Conservation (phyloP, 2,113 vertebrate species). For the Cepphus grylle region DNA sequence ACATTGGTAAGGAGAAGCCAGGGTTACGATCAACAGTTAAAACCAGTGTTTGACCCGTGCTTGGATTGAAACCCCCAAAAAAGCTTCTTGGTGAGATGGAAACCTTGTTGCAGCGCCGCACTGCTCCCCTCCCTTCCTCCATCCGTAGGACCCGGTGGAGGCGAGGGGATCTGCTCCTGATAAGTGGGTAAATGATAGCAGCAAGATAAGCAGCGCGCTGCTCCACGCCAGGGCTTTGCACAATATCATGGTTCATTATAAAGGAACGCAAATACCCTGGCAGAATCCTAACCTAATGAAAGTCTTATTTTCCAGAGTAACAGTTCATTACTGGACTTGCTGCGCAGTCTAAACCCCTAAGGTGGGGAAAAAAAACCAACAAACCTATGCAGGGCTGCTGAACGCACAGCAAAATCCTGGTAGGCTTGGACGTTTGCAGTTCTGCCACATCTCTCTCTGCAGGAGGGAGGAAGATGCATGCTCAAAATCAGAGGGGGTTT, state of each 20-base stretch:
- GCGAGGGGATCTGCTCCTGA: neutral
- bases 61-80: neutral
- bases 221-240: neutral
- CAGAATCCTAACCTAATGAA: constrained; percentile 69
- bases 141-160: neutral
- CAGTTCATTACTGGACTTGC: constrained; percentile 67
- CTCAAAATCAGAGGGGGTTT: neutral
- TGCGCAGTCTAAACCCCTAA: constrained; percentile 33
- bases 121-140: neutral
- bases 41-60: neutral
- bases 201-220: neutral
- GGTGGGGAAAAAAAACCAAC: neutral
- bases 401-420: neutral
- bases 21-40: neutral
- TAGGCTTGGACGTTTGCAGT: neutral
- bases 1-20: fast-evolving
- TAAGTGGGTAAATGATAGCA: neutral
- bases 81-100: neutral
- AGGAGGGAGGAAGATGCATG: neutral
- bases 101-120: neutral
- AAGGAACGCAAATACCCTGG: neutral
- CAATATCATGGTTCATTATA: constrained; percentile 50
- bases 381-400: neutral
- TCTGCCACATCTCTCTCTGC: neutral
- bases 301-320: constrained; percentile 57